Conservation (phyloP, 2,797 vertebrate genomes). For the Bothrops alternatus region DNA sequence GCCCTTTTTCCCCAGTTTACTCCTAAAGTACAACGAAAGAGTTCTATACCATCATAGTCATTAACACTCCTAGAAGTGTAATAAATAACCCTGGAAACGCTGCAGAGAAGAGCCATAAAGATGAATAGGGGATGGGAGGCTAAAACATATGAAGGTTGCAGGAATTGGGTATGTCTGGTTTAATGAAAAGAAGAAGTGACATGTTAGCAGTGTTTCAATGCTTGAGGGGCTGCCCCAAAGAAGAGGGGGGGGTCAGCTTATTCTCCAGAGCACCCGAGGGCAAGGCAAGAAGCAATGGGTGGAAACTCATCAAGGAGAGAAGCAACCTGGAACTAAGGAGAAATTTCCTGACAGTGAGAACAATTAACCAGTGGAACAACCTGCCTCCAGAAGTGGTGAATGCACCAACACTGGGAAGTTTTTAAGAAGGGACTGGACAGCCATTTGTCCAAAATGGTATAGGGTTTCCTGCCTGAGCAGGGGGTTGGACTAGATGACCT, state of each 20-base stretch:
- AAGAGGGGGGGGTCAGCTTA: too few species aligned
- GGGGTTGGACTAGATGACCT: too few species aligned
- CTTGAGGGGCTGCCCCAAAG: not conserved
- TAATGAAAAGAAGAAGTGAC: not conserved
- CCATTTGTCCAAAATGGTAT: not conserved
- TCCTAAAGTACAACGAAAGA: not conserved
- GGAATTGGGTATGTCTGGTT: not conserved
- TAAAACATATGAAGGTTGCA: not conserved
- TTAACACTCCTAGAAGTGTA: not conserved
- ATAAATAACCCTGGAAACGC: not conserved
- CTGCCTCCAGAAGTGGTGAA: too few species aligned
- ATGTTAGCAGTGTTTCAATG: not conserved
- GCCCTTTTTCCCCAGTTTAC: not conserved
- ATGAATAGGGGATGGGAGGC: not conserved
- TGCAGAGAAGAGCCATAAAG: not conserved
- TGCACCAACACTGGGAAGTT: not conserved
- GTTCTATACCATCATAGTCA: not conserved
- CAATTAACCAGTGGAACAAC: not conserved
- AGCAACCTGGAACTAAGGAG: not conserved
- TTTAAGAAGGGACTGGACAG: not conserved
- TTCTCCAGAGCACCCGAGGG: too few species aligned
- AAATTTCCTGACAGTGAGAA: not conserved
- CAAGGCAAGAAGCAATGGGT: not conserved
- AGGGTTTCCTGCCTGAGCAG: too few species aligned
- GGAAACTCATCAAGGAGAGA: not conserved